phyloP scores from a whole-genome alignment of 2,113 vertebrate species.

The Gobius niger region DNA sequence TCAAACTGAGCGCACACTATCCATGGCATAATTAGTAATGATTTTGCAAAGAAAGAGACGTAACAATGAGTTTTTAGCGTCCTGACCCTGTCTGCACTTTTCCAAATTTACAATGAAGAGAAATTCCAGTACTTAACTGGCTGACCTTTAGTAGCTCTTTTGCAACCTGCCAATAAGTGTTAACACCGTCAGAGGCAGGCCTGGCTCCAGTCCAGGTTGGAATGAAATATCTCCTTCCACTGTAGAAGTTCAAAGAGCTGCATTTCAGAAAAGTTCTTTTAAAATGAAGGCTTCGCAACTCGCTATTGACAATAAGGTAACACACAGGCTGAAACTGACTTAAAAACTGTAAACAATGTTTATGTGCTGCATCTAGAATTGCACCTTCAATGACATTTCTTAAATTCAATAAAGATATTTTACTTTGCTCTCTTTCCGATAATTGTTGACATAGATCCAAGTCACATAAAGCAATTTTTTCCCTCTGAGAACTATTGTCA shows the following conservation, averaged over 20 bases:
- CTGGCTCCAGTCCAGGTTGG: slow-evolving; percentile 31
- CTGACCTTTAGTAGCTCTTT: slow-evolving; percentile 49
- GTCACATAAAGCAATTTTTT: too few relatives aligned
- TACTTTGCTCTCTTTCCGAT: too few relatives aligned
- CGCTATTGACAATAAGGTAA: background rate
- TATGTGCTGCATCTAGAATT: too few relatives aligned
- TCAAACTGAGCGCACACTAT: slow-evolving; percentile 3
- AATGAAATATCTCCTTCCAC: slow-evolving; percentile 23
- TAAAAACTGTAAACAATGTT: too few relatives aligned
- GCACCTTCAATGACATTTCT: too few relatives aligned
- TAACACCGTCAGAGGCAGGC: slow-evolving; percentile 30
- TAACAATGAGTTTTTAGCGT: slow-evolving; percentile 4
- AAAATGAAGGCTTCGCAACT: background rate
- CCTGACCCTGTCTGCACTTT: slow-evolving; percentile 25
- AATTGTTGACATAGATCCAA: too few relatives aligned
- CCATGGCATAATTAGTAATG: background rate
- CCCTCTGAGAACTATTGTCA: too few relatives aligned
- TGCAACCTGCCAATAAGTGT: slow-evolving; percentile 51
- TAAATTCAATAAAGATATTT: too few relatives aligned
- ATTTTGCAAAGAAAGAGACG: slow-evolving; percentile 1
- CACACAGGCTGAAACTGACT: too few relatives aligned
- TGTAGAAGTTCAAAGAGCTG: slow-evolving; percentile 40
- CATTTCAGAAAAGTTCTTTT: slow-evolving; percentile 22
- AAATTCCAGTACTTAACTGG: slow-evolving; percentile 28
- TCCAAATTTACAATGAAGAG: slow-evolving; percentile 25